Evolutionary conservation across 1,140 invertebrate species (phyloP).

Genomic region (Trigoniulus corallinus): DNA sequence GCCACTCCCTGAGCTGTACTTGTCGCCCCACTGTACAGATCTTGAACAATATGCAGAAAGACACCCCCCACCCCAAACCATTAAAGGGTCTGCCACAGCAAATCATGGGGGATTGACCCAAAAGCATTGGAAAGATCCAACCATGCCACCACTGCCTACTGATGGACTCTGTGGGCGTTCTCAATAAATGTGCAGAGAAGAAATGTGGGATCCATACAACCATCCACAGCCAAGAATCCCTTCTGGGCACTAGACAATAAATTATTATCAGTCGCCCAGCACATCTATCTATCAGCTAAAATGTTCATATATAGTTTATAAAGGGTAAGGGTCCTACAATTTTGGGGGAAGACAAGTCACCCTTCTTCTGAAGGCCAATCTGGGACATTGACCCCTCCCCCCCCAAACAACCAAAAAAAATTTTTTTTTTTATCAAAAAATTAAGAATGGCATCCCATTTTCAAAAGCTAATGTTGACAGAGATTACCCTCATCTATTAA

Average conservation of each 20-base stretch:
- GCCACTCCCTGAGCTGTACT: neutral
- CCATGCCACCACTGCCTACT: slow-evolving; percentile 12
- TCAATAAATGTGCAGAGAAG: slow-evolving; percentile 9
- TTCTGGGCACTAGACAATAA: slow-evolving; percentile 12
- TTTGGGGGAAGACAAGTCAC: slow-evolving; percentile 8
- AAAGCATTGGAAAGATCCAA: slow-evolving; percentile 21
- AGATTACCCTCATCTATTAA: no score
- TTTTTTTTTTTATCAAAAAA: no score
- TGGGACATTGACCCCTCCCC: no score
- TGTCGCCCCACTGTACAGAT: slow-evolving; percentile 3
- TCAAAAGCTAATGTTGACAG: no score
- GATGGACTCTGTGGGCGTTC: slow-evolving; percentile 8
- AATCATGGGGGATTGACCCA: slow-evolving; percentile 18
- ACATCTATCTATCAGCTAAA: slow-evolving; percentile 4
- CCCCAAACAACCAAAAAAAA: no score
- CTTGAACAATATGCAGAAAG: slow-evolving; percentile 7
- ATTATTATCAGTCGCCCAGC: neutral
- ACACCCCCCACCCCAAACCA: neutral
- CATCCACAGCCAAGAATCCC: slow-evolving; percentile 13
- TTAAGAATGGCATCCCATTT: no score
- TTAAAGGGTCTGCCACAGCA: slow-evolving; percentile 11
- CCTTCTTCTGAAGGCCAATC: slow-evolving; percentile 14
- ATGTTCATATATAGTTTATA: slow-evolving; percentile 9
- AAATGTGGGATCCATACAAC: slow-evolving; percentile 9
- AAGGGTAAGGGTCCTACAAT: slow-evolving; percentile 15